Conservation (phyloP, 2,888 invertebrate species). For the Eurytoma californica region DNA sequence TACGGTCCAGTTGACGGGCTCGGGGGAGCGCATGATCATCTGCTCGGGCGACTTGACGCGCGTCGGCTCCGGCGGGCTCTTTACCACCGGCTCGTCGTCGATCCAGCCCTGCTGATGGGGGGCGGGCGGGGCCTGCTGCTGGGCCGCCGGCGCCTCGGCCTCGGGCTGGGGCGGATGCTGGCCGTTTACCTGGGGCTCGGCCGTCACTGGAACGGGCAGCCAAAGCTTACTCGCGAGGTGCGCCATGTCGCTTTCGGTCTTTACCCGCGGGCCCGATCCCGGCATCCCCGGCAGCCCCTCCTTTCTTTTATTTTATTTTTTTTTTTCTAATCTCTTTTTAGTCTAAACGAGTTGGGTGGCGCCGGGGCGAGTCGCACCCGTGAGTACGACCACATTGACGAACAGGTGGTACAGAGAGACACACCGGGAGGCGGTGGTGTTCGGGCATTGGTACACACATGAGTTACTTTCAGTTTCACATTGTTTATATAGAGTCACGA, state of each 20-base stretch:
- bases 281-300: slow-evolving; percentile 11
- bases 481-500: too few relatives aligned
- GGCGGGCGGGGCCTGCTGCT: slow-evolving; percentile 78
- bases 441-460: too few relatives aligned
- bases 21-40: slow-evolving; percentile 93
- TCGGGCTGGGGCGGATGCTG: slow-evolving; percentile 65
- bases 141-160: slow-evolving; percentile 75
- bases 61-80: slow-evolving; percentile 95
- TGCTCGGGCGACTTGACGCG: slow-evolving; percentile 95
- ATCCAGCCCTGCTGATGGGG: slow-evolving; percentile 77
- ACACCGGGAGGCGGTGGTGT: too few relatives aligned
- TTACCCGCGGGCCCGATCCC: slow-evolving; percentile 28
- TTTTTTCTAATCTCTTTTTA: neutral
- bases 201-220: slow-evolving; percentile 70
- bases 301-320: slow-evolving; percentile 9
- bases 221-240: slow-evolving; percentile 64
- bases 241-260: slow-evolving; percentile 52
- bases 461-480: too few relatives aligned
- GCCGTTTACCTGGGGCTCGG: slow-evolving; percentile 72
- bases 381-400: slow-evolving; percentile 35
- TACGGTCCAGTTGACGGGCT: slow-evolving; percentile 96
- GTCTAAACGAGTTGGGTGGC: neutral
- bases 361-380: slow-evolving; percentile 18
- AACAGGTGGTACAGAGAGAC: slow-evolving; percentile 1
- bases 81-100: slow-evolving; percentile 85